Base-by-base conservation (phyloP, 2,113 vertebrate species). In the Oryzias curvinotus region DNA sequence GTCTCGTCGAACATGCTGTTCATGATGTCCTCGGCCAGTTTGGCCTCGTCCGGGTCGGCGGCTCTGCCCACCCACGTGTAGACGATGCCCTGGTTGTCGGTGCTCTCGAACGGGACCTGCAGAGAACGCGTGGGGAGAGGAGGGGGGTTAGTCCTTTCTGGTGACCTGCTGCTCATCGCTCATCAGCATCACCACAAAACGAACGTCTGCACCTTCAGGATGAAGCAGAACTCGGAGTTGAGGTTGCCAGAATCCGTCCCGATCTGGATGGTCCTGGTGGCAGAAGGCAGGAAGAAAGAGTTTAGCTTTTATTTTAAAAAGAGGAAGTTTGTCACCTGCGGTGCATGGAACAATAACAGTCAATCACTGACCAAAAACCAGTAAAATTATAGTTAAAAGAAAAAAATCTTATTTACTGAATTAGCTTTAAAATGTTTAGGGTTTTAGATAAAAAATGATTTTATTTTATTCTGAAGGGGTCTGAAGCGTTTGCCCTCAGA, bases 201-300 rank as follows among this genome's bases (percentile, higher is more conserved):
- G 7, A 26, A 15, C 8, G 44, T 50, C 13, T 13, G 73, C 75
- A 99, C 97, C 94, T 99, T 99, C 63, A 99, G 92, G 65, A 99
- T 96, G 90, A 94, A 99, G 91, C 96, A 99, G 64, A 99, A 99
- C 87, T 98, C 97, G 0, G 97, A 97, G 85, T 98, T 99, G 75
- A 99, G 94, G 58, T 98, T 93, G 43, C 93, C 89, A 21, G 95
- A 94, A 2, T 98, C 97, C 0, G 97, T 98, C 69, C 85, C 92
- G 80, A 98, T 95, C 89, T 99, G 97, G 85, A 99, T 98, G 62
- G 96, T 98, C 85, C 97, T 99, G 46, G 30, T 16, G 3, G 1
- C 58, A 7, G 23, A 8, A 78, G 0, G 1, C 42, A 52, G 64
- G 47, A n/a, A 2, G 43, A 56, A 18, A 36, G 12, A 10, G 36